Conservation (phyloP, 2,113 vertebrate species). For the Romanogobio albipinnatus region DNA sequence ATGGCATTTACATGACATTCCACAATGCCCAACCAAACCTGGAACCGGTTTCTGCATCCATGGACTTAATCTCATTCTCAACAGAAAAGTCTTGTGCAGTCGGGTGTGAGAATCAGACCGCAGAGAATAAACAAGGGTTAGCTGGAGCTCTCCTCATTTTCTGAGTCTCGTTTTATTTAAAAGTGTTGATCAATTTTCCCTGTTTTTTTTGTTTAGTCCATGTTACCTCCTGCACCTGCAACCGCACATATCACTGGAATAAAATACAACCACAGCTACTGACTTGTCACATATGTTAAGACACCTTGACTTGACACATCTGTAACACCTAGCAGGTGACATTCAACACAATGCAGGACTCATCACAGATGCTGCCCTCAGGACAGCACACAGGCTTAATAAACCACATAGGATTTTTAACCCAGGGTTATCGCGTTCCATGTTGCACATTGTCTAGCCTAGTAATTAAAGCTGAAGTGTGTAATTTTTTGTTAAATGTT, state of each 20-base stretch:
- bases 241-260: not conserved
- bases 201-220: not conserved
- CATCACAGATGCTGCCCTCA: not conserved
- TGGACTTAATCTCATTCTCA: slow-evolving; percentile 35
- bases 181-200: slow-evolving; percentile 45
- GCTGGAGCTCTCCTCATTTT: slow-evolving; percentile 12
- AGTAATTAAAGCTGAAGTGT: too few relatives aligned
- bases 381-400: not conserved
- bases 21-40: slow-evolving; percentile 19
- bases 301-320: slow-evolving; percentile 22
- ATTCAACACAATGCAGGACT: not conserved
- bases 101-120: not conserved
- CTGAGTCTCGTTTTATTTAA: slow-evolving; percentile 26
- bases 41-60: slow-evolving; percentile 8
- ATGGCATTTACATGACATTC: slow-evolving; percentile 52
- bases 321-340: not conserved
- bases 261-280: slow-evolving; percentile 5
- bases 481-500: too few relatives aligned
- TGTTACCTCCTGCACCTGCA: slow-evolving; percentile 5
- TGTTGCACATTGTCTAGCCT: too few relatives aligned
- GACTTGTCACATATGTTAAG: slow-evolving; percentile 13
- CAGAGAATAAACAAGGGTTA: slow-evolving; percentile 17
- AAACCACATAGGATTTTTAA: slow-evolving; percentile 4
- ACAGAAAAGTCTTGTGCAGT: not conserved
- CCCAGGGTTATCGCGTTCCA: not conserved